Conservation (phyloP, 2,888 invertebrate species). For the Heteromurus nitidus region DNA sequence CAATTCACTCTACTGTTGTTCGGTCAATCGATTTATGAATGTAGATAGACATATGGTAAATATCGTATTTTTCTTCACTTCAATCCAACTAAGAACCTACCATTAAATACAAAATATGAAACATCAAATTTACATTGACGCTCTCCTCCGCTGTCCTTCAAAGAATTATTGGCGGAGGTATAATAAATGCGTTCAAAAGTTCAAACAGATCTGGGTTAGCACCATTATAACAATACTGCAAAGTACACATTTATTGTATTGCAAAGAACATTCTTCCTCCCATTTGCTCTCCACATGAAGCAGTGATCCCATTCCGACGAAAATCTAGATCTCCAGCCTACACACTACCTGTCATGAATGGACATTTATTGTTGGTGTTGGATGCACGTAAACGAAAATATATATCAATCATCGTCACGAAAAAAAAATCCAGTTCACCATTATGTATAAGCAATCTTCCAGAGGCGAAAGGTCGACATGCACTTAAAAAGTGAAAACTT, state of each 20-base stretch:
- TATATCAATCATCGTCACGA: constrained; percentile 14
- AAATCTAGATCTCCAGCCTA: constrained; percentile 59
- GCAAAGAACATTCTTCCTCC: constrained; percentile 10
- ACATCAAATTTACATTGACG: no score
- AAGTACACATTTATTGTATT: background rate
- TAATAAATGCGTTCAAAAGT: constrained; percentile 1
- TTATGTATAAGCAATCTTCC: constrained; percentile 25
- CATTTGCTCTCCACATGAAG: constrained; percentile 20
- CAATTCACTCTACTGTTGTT: constrained; percentile 2
- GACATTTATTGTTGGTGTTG: constrained; percentile 25
- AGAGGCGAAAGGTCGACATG: constrained; percentile 45
- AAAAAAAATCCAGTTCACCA: constrained; percentile 1
- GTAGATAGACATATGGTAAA: no score
- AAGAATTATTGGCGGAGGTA: constrained; percentile 1
- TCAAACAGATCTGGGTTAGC: constrained; percentile 25
- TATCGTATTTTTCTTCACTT: constrained; percentile 19
- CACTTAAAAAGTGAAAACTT: constrained; percentile 10
- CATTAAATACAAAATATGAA: no score
- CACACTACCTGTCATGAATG: background rate
- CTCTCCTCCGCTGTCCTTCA: constrained; percentile 17
- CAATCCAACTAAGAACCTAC: background rate
- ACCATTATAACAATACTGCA: constrained; percentile 10
- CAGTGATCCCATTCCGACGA: constrained; percentile 47
- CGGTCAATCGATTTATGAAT: constrained; percentile 45
- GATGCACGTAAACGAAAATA: constrained; percentile 14